phyloP scores from a whole-genome alignment of 2,888 invertebrate genomes.

The Acleris emargana region DNA sequence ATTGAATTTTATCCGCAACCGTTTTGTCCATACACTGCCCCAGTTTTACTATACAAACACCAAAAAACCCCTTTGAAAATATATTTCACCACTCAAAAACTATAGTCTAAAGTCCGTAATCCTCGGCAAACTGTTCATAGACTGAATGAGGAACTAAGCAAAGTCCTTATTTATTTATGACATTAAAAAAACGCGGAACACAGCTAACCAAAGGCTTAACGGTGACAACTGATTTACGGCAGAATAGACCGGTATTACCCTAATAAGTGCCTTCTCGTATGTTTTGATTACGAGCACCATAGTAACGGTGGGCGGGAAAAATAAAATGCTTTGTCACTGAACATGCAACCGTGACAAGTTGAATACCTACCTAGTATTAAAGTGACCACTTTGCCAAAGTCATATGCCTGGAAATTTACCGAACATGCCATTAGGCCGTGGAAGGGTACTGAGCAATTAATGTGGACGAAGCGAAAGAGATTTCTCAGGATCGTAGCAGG shows the following conservation, averaged over 20 bases:
- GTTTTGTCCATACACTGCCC: constrained; percentile 86
- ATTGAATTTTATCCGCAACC: constrained; percentile 70
- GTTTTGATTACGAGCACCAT: constrained; percentile 68
- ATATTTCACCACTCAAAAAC: background rate
- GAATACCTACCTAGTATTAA: constrained; percentile 1
- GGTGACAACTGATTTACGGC: constrained; percentile 54
- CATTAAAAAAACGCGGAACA: constrained; percentile 22
- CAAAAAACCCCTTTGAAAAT: background rate
- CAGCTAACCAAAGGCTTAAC: constrained; percentile 39
- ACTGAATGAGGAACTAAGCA: constrained; percentile 6
- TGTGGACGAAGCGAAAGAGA: no score
- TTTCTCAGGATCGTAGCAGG: no score
- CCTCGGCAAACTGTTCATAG: constrained; percentile 12
- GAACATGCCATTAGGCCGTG: background rate
- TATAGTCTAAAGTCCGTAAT: background rate
- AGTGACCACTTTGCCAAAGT: background rate
- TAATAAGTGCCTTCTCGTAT: constrained; percentile 43
- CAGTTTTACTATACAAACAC: constrained; percentile 69
- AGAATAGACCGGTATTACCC: constrained; percentile 42
- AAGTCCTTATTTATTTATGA: constrained; percentile 16
- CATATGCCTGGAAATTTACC: background rate
- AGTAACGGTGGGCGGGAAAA: constrained; percentile 58
- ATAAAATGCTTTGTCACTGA: constrained; percentile 52
- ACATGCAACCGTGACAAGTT: constrained; percentile 38
- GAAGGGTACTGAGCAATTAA: background rate